These are phyloP conservation scores for Lepus americanus DNA, from an alignment of 2,113 vertebrate genomes.

Conservation along the genomic window DNA sequence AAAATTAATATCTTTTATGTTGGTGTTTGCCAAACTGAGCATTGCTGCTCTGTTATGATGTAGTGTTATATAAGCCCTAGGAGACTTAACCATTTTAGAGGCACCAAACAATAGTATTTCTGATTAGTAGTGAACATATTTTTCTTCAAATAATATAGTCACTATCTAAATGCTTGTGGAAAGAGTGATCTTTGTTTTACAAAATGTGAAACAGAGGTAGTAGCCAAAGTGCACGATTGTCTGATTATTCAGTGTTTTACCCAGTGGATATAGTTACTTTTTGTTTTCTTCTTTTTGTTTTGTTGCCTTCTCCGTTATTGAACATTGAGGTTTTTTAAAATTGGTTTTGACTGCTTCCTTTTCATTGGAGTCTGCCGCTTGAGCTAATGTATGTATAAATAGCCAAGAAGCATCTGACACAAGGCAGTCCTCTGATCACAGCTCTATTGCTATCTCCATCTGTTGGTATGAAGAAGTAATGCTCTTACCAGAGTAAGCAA, in stretches of 20 bases:
- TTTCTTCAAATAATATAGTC: conserved; percentile 26
- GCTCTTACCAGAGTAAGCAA: conserved; percentile 61
- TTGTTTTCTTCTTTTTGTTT: conserved; percentile 50
- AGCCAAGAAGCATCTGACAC: conserved; percentile 60
- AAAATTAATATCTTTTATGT: conserved; percentile 50
- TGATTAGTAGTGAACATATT: not conserved
- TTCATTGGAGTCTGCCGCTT: conserved; percentile 42
- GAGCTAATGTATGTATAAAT: not conserved
- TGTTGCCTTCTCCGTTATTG: conserved; percentile 37
- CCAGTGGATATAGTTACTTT: not conserved
- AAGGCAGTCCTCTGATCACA: conserved; percentile 53
- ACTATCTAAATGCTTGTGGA: not conserved
- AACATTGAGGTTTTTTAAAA: not conserved
- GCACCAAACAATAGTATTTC: not conserved
- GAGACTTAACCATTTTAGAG: conserved; percentile 45
- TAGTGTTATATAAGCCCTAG: not conserved
- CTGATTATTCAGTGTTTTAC: conserved; percentile 35
- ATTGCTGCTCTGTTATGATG: not conserved
- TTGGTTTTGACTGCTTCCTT: conserved; percentile 23
- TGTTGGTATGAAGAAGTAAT: conserved; percentile 76
- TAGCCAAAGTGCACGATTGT: not conserved
- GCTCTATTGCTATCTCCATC: conserved; percentile 69
- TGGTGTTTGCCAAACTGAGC: not conserved
- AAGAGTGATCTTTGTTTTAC: conserved; percentile 25
- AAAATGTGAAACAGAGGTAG: conserved; percentile 15